Evolutionary conservation across 2,797 vertebrate species (phyloP), one percentile per base, ranked within the genome.

Genomic region (Coracias cyanogaster): DNA sequence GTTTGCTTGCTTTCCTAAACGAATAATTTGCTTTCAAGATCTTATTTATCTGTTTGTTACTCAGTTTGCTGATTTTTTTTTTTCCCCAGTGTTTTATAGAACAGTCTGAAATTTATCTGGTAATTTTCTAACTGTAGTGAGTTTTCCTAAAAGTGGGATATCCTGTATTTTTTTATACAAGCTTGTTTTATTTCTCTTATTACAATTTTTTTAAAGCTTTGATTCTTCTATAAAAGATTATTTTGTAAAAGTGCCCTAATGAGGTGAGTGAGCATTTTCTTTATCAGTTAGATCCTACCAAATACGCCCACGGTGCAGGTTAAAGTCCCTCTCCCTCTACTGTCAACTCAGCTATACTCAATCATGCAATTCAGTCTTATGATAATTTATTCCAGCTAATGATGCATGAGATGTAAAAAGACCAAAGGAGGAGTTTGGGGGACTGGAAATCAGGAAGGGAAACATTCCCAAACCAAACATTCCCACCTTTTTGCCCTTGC

Each of bases 331-430:
- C 25, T 55, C 35, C 52, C 18, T 78, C 41, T 66, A 7, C 37
- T 90, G 67, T 45, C 65, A 86, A 21, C 41, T 82, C 70, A 61
- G 52, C 58, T 64, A 20, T 31, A 73, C 41, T 88, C 86, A 81
- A 92, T 72, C 41, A 70, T 12, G 29, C 45, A 64, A 33, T 86
- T 92, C 90, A 88, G 60, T 48, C 51, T 77, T 55, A 78, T 65
- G 79, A 90, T 80, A 88, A 86, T 93, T 96, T 94, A 90, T 94
- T 94, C 67, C 83, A 82, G 41, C 61, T 90, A 91, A 93, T 71
- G 78, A 93, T 77, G 58, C 77, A 70, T 39, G 80, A 84, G 86
- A 90, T 77, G 41, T 85, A 76, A 93, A 94, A 91, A 71, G 18
- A 73, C 71, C 64, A 71, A 35, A 80, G 51, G 70, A 79, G 29